Percentiles rank a stretch among this genome's conserved stretches.
Evolutionary conservation across 2,888 invertebrate species (phyloP).

Genomic region (Sisyra terminalis): DNA sequence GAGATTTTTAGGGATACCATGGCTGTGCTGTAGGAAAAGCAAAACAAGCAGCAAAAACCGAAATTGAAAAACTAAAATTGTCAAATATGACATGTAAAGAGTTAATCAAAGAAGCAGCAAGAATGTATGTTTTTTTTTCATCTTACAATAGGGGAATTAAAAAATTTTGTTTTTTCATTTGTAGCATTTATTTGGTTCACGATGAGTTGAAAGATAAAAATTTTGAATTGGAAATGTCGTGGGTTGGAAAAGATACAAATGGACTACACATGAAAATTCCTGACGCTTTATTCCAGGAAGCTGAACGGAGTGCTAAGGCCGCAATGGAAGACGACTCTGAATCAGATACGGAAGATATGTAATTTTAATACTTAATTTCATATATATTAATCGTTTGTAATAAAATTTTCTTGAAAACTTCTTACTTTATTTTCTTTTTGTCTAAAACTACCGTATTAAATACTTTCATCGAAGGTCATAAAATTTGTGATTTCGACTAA

Average conservation of each 20-base stretch:
- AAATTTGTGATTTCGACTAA: too few relatives aligned
- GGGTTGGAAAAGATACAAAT: constrained; percentile 70
- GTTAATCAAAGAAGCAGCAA: constrained; percentile 85
- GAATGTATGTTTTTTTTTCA: constrained; percentile 45
- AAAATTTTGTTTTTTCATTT: constrained; percentile 17
- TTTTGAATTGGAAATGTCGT: constrained; percentile 88
- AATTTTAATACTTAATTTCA: constrained; percentile 11
- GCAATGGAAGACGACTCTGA: constrained; percentile 79
- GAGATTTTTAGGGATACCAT: constrained; percentile 60
- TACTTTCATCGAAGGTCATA: too few relatives aligned
- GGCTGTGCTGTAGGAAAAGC: constrained; percentile 98
- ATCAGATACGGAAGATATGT: constrained; percentile 65
- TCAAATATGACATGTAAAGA: constrained; percentile 71
- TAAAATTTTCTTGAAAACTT: not conserved
- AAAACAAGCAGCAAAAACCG: constrained; percentile 97
- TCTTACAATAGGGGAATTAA: constrained; percentile 1
- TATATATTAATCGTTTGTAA: too few relatives aligned
- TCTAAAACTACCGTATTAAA: not conserved
- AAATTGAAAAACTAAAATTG: constrained; percentile 93
- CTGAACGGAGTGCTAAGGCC: constrained; percentile 79
- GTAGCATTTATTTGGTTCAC: constrained; percentile 72
- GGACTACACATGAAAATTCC: constrained; percentile 76
- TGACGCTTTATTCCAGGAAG: constrained; percentile 52
- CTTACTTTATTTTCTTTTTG: not conserved
- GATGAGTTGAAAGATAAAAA: constrained; percentile 92